Evolutionary conservation across 1,140 invertebrate genomes (phyloP), one percentile per base, ranked within the genome.

Genomic region (Cyclina sinensis): DNA sequence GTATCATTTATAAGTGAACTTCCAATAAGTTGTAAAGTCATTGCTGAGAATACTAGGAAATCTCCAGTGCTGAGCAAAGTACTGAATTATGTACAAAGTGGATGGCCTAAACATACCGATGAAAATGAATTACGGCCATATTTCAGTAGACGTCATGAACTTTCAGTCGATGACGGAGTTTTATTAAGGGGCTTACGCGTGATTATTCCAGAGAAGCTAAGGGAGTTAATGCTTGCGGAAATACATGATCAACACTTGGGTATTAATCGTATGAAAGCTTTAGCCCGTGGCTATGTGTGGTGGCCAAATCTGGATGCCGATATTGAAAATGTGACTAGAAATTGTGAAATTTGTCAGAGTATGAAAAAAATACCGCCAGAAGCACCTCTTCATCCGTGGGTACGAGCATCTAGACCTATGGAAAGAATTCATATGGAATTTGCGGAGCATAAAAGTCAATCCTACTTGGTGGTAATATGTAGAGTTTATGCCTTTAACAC

Each of bases 211-310:
- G 92, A 95, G 91, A 78, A 48, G 27, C 84, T 96, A 54, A 94
- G 92, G 68, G 27, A 89, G 16, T 46, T 91, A 76, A 90, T 96
- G 14, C 83, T 96, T 7, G 76, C 95, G 24, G 91, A 95, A 81
- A 90, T 96, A 21, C 96, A 96, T 92, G 79, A 85, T 16, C 95
- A 94, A 4, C 96, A 97, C 90, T 94, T 95, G 4, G 96, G 96
- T 7, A 95, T 96, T 12, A 95, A 95, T 0, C 94, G 92, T 0
- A 97, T 97, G 96, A 97, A 97, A 92, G 89, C 92, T n/a, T n/a
- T n/a, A n/a, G n/a, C n/a, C n/a, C n/a, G n/a, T n/a, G n/a, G n/a
- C n/a, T n/a, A n/a, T n/a, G 0, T 96, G 7, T 97, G 96, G 95
- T 97, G 96, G 96, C 95, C 94, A 16, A 91, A 92, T 2, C 94